These are phyloP conservation scores for Luscinia megarhynchos DNA, from an alignment of 2,797 vertebrate genomes.

Conservation along the genomic window DNA sequence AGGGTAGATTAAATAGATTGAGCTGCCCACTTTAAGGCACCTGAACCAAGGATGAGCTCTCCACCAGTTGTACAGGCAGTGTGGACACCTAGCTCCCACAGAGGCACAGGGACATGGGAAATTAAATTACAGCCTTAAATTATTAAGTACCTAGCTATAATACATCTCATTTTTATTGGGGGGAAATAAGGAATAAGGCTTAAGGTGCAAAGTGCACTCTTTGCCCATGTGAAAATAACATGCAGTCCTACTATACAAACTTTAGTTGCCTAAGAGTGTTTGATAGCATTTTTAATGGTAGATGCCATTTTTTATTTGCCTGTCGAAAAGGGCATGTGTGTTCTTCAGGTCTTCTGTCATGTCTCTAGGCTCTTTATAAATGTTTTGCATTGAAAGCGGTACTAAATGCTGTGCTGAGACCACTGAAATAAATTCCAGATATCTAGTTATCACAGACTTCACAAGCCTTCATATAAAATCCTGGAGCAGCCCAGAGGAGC, in stretches of 20 bases:
- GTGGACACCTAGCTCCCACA: background rate
- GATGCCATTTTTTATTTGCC: background rate
- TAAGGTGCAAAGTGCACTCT: too few relatives aligned
- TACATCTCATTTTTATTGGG: background rate
- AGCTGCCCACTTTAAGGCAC: background rate
- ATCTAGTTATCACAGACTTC: background rate
- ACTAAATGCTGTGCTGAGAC: background rate
- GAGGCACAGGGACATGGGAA: background rate
- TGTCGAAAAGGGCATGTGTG: background rate
- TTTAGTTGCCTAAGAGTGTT: background rate
- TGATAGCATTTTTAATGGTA: background rate
- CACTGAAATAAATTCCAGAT: background rate
- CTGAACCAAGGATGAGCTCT: background rate
- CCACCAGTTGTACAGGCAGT: background rate
- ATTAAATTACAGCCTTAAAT: background rate
- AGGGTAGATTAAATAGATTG: background rate
- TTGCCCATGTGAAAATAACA: background rate
- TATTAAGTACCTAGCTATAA: background rate
- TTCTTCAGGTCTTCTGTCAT: background rate
- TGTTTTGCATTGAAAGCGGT: background rate
- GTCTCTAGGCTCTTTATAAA: background rate
- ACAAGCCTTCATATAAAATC: background rate
- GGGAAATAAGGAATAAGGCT: background rate
- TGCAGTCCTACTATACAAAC: background rate
- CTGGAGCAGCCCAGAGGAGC: background rate